Evolutionary conservation across 1,140 invertebrate genomes (phyloP), one percentile per base, ranked within the genome.

Genomic region (Arctopsyche grandis): DNA sequence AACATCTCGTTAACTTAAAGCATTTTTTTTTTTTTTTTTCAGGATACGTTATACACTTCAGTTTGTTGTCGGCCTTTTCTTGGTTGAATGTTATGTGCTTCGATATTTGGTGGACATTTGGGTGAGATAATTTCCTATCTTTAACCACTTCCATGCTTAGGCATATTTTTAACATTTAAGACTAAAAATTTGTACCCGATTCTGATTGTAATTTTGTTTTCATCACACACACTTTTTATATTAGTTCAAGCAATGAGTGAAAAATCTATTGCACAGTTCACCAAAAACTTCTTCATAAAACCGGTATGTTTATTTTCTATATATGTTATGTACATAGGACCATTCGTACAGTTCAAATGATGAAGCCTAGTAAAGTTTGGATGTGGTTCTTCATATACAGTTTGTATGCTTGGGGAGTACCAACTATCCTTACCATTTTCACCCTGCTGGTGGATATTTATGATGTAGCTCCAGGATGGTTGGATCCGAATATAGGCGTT

Each of bases 61-160:
- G 93, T 80, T 94, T 96, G 85, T 88, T 97, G 83, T 90, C 94
- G 3, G 94, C 94, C 71, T 97, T 97, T 88, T 93, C 94, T 79
- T 98, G 97, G 97, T 91, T 97, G 84, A 95, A 94, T 86, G 92
- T 96, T 56, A 96, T 97, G 92, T 95, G 95, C 83, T 93, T 95
- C 84, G 95, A 97, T 85, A 94, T 96, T 84, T 96, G 93, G 91
- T 93, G 93, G 89, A 96, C 95, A 71, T 94, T 95, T 86, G 93
- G 93, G 93, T 94, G 88, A 92, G 90, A 86, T 43, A 3, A 69
- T 16, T 14, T n/a, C n/a, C n/a, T n/a, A n/a, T n/a, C n/a, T n/a
- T n/a, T n/a, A n/a, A n/a, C n/a, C n/a, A n/a, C n/a, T n/a, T n/a
- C n/a, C n/a, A n/a, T n/a, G n/a, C n/a, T n/a, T n/a, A n/a, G n/a